Evolutionary conservation across 2,797 vertebrate species (phyloP).

Genomic region (Coreius guichenoti): DNA sequence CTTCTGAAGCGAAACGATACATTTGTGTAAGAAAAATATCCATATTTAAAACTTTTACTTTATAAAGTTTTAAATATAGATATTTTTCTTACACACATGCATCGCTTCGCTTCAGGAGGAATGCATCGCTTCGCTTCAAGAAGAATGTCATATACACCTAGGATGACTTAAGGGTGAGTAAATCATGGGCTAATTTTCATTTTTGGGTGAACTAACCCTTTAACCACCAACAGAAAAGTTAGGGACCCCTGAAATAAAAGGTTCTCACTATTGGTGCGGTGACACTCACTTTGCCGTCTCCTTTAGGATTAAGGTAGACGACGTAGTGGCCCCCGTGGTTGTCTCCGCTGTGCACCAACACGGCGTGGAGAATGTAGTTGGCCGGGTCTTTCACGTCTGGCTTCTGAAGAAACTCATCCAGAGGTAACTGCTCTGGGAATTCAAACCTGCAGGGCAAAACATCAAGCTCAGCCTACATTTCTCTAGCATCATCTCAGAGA

Average conservation of each 20-base stretch:
- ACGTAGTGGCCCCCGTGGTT: constrained; percentile 99
- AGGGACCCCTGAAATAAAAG: constrained; percentile 57
- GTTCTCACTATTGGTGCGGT: constrained; percentile 83
- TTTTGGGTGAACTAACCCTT: no score
- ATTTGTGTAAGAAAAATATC: no score
- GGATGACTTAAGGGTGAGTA: no score
- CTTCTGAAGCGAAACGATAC: no score
- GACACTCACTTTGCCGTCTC: constrained; percentile 96
- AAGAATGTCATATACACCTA: no score
- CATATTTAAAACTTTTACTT: no score
- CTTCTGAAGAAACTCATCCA: constrained; percentile 99
- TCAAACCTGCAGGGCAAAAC: constrained; percentile 85
- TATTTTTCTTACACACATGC: no score
- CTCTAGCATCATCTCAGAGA: not conserved
- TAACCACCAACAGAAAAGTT: constrained; percentile 29
- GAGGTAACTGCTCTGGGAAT: constrained; percentile 95
- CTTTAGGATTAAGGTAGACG: constrained; percentile 99
- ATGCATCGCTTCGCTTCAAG: no score
- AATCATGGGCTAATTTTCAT: no score
- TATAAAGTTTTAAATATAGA: no score
- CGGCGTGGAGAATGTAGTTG: constrained; percentile 97
- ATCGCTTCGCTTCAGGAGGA: no score
- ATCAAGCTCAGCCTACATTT: not conserved
- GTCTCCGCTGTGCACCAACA: constrained; percentile 97
- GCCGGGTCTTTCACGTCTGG: constrained; percentile 96